Evolutionary conservation across 92 coral and sea anemone species (phyloP), one percentile per base, ranked within the genome.

Genomic region (Diadumene lineata): DNA sequence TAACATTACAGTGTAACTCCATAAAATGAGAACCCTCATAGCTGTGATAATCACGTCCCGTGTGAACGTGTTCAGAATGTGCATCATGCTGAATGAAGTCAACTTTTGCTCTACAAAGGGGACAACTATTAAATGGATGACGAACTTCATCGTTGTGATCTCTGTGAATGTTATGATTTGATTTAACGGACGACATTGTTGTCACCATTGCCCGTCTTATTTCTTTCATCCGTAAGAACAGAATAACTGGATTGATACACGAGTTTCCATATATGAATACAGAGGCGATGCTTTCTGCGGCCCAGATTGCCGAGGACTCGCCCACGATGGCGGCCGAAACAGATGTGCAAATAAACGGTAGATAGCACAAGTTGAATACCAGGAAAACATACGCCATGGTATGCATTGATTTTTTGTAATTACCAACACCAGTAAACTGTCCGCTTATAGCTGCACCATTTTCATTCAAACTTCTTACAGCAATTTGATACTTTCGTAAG

Each of bases 221-320:
- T 29, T 34, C 79, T 34, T 17, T 34, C 72, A 75, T 64, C 22
- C 72, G 44, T 63, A 58, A 75, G 21, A 75, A 64, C 58, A 75
- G 22, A 6, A 75, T 44, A 10, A 64, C 29, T 22, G 80, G 80
- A 64, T 75, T 75, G 11, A 75, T 25, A 24, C 34, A 22, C 1
- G 70, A 61, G 31, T 75, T 62, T 1, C 72, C 68, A n/a, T 64
- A 61, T n/a, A 64, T 50, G 38, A 64, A 8, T 10, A 75, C 72
- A 22, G 60, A 31, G 2, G 60, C 48, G 22, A 75, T 15, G 50
- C 70, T 62, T 72, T 75, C 80, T 64, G 80, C 80, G 17, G 58
- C 68, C 80, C 80, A 75, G 30, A 75, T 64, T 17, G 50, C 72
- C 34, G 80, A 72, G 2, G 80, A 62, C 72, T 75, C 80, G n/a